Conservation (phyloP, 2,888 invertebrate genomes). For the Sicus ferrugineus region DNA sequence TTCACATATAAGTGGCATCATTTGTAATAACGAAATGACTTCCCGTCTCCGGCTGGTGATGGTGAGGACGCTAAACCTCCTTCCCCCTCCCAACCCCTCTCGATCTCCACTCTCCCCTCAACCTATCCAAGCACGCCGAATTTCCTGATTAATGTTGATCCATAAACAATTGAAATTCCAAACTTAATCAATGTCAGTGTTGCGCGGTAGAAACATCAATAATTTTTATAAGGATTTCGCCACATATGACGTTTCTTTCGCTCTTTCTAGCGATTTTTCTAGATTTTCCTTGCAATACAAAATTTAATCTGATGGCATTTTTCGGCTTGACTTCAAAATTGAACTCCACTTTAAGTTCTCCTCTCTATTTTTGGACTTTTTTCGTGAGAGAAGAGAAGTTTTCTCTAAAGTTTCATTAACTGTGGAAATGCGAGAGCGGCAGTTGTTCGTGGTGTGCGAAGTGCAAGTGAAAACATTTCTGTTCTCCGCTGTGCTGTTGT, state of each 20-base stretch:
- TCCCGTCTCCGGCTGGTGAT: slow-evolving; percentile 17
- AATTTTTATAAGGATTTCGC: too few relatives aligned
- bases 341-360: too few relatives aligned
- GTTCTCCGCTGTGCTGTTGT: neutral
- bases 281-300: too few relatives aligned
- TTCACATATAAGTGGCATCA: slow-evolving; percentile 21
- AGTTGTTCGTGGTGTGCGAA: too few relatives aligned
- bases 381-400: neutral
- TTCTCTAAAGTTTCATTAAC: slow-evolving; percentile 29
- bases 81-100: too few relatives aligned
- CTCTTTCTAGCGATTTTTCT: too few relatives aligned
- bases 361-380: too few relatives aligned
- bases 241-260: too few relatives aligned
- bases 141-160: slow-evolving; percentile 40
- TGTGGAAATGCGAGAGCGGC: slow-evolving; percentile 47
- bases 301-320: too few relatives aligned
- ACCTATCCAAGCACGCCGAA: neutral
- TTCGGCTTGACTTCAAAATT: too few relatives aligned
- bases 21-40: slow-evolving; percentile 26
- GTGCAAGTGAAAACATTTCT: slow-evolving; percentile 26
- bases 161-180: slow-evolving; percentile 38
- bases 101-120: too few relatives aligned
- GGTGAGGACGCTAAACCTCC: neutral
- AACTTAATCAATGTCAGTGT: slow-evolving; percentile 40
- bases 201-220: slow-evolving; percentile 36